Conservation (phyloP, 35 echinoderm and acorn worm species). For the Apostichopus parvimensis region DNA sequence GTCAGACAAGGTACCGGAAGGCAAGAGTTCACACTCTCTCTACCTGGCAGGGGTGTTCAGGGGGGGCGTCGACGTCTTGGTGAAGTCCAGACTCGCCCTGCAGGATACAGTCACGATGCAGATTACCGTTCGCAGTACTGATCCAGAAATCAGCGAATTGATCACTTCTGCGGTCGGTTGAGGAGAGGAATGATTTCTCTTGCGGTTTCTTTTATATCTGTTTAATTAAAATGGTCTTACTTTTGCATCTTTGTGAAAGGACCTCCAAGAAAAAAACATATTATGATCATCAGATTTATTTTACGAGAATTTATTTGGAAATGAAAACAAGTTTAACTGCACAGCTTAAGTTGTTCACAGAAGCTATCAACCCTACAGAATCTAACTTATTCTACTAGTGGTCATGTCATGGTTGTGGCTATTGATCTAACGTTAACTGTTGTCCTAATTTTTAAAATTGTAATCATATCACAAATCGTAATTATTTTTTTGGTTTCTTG, state of each 20-base stretch:
- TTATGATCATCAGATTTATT: slow-evolving; percentile 5
- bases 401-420: too few species aligned
- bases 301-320: background rate
- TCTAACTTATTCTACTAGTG: too few species aligned
- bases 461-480: too few species aligned
- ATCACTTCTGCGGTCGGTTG: slow-evolving; percentile 82
- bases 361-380: too few species aligned
- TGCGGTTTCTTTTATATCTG: background rate
- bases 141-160: slow-evolving; percentile 77
- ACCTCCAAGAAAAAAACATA: background rate
- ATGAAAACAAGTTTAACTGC: too few species aligned
- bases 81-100: slow-evolving; percentile 78
- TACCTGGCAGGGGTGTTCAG: slow-evolving; percentile 90
- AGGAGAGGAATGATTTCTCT: background rate
- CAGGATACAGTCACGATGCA: slow-evolving; percentile 98
- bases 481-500: too few species aligned
- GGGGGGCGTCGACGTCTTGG: slow-evolving; percentile 84
- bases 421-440: too few species aligned
- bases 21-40: slow-evolving; percentile 88
- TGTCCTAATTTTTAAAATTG: too few species aligned
- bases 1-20: slow-evolving; percentile 82
- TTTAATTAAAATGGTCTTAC: background rate
- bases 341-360: too few species aligned
- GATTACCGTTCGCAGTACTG: slow-evolving; percentile 88
- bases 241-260: background rate